Evolutionary conservation across 2,888 invertebrate genomes (phyloP).

Genomic region (Orchesellides sinensis): DNA sequence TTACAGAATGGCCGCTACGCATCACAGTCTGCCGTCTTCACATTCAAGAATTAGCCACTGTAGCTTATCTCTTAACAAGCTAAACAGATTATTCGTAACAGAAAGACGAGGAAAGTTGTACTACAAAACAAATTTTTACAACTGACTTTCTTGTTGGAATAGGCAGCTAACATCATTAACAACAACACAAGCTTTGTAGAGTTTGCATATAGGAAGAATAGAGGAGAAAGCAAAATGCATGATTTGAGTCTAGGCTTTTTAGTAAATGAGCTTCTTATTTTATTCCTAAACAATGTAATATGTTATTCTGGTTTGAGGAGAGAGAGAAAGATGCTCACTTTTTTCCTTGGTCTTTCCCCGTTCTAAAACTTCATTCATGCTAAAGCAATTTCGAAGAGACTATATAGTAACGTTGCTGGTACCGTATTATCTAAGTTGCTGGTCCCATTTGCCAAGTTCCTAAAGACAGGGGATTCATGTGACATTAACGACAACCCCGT

Average conservation of each 20-base stretch:
- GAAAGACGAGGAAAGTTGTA: not conserved
- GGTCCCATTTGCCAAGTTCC: slow-evolving; percentile 46
- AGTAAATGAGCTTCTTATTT: slow-evolving; percentile 61
- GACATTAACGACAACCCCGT: slow-evolving; percentile 60
- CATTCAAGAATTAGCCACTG: slow-evolving; percentile 51
- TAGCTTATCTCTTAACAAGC: slow-evolving; percentile 36
- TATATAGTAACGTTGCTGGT: too few species aligned
- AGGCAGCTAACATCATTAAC: not conserved
- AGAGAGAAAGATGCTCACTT: too few species aligned
- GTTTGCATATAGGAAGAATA: not conserved
- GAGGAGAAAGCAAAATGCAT: not conserved
- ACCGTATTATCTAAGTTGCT: too few species aligned
- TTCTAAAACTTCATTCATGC: not conserved
- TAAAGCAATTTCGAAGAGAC: too few species aligned
- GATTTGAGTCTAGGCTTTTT: slow-evolving; percentile 52
- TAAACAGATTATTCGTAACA: not conserved
- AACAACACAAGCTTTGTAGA: not conserved
- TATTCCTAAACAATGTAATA: slow-evolving; percentile 53
- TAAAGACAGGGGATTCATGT: slow-evolving; percentile 56
- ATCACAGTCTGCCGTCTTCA: slow-evolving; percentile 31
- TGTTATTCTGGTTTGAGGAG: slow-evolving; percentile 36
- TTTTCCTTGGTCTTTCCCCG: slow-evolving; percentile 7
- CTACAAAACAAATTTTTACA: not conserved
- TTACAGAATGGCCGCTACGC: slow-evolving; percentile 37
- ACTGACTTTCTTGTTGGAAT: not conserved